A percentile compares a stretch with the other conserved stretches of the same genome.
These are phyloP conservation scores for Alsophila aescularia DNA, from an alignment of 2,888 invertebrate genomes.

Conservation along the genomic window DNA sequence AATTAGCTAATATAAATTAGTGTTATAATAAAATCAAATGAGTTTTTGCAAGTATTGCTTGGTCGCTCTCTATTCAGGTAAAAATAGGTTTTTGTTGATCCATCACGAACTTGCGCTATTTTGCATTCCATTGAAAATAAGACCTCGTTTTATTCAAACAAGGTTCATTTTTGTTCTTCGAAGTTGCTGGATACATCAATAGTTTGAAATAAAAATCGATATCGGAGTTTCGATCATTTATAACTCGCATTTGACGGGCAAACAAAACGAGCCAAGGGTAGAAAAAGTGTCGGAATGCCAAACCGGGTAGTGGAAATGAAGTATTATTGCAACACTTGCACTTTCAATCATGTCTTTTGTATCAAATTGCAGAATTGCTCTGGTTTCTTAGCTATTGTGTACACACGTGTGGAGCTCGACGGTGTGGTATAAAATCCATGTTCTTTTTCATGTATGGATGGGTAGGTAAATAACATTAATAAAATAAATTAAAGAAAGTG, in stretches of 20 bases:
- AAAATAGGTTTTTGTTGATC: constrained; percentile 50
- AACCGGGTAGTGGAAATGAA: constrained; percentile 72
- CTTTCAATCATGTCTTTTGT: constrained; percentile 72
- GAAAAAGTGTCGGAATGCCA: constrained; percentile 74
- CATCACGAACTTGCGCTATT: constrained; percentile 16
- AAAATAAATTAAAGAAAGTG: too few species aligned
- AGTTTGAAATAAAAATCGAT: constrained; percentile 66
- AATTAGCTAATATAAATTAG: neutral
- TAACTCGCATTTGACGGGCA: constrained; percentile 77
- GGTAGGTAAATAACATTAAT: too few species aligned
- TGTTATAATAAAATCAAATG: neutral
- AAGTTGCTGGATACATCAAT: constrained; percentile 37
- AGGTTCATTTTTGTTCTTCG: constrained; percentile 35
- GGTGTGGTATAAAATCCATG: neutral
- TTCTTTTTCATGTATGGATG: too few species aligned
- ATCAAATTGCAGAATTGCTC: constrained; percentile 57
- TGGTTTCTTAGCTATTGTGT: constrained; percentile 55
- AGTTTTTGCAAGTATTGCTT: constrained; percentile 36
- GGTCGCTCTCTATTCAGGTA: constrained; percentile 65
- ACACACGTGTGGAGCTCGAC: constrained; percentile 41
- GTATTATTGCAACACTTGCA: constrained; percentile 84
- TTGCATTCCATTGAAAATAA: neutral
- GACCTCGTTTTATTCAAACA: constrained; percentile 18
- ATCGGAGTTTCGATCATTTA: constrained; percentile 81
- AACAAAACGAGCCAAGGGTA: constrained; percentile 63